These are phyloP conservation scores for Amblyraja radiata DNA, from an alignment of 2,797 vertebrate genomes.

Conservation along the genomic window DNA sequence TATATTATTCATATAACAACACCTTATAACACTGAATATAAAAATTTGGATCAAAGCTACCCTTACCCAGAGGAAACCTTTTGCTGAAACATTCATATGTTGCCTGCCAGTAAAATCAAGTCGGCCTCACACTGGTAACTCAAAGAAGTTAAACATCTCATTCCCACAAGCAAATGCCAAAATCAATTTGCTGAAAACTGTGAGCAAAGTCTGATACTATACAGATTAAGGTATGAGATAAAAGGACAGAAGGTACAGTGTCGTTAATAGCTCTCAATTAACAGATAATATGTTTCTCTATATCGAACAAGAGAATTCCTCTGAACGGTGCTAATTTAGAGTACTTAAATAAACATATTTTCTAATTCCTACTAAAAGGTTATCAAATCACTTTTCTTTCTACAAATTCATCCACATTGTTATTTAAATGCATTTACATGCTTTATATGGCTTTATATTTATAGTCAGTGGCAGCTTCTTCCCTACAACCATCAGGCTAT, in stretches of 20 bases:
- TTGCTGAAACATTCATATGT: slow-evolving; percentile 44
- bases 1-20: not conserved
- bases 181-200: slow-evolving; percentile 8
- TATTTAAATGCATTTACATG: no score
- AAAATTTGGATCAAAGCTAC: not conserved
- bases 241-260: slow-evolving; percentile 19
- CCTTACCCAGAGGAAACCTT: slow-evolving; percentile 44
- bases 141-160: not conserved
- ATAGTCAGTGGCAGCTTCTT: no score
- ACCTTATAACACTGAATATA: slow-evolving; percentile 10
- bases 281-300: not conserved
- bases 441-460: no score
- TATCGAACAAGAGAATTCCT: not conserved
- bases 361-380: not conserved
- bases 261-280: not conserved
- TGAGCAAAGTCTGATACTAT: slow-evolving; percentile 31
- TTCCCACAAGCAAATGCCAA: not conserved
- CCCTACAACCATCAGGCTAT: no score
- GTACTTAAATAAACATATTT: not conserved
- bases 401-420: not conserved
- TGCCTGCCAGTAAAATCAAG: not conserved
- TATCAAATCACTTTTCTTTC: not conserved
- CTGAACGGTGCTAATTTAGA: not conserved
- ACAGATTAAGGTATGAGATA: slow-evolving; percentile 8
- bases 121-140: rapidly evolving